Base-by-base conservation (phyloP, 2,113 vertebrate species). In the Neopipo cinnamomea region DNA sequence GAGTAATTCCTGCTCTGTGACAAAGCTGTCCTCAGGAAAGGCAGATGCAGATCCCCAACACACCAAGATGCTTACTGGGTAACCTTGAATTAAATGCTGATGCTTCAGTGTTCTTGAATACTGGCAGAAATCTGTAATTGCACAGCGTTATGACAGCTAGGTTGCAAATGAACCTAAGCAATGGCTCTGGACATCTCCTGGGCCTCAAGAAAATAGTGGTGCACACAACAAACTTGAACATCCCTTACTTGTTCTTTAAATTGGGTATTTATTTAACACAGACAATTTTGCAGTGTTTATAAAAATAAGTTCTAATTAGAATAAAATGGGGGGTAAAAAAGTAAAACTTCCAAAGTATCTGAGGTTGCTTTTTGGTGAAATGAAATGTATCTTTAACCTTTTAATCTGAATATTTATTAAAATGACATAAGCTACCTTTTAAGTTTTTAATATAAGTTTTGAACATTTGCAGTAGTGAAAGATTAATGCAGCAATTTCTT, bases 11-110 rank as follows among this genome's bases (percentile, higher is more conserved):
- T 95, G 76, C 89, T 86, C 68, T 56, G 65, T 92, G 80, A 92
- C 93, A 92, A 81, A 84, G 65, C 52, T 93, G 73, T 95, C 83
- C 76, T 81, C 80, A 78, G 94, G 86, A 95, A 59, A 91, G 63
- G 83, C 33, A 75, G 62, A 35, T 13, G 44, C 25, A 46, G 80
- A 89, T 81, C 17, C 30, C 65, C 81, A 67, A 78, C 8, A 30
- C 65, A 93, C 63, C 12, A 16, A 35, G 63, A 35, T 44, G 30
- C 41, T 79, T 70, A 19, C 58, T 44, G 2, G 6, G 46, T 28
- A 66, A 63, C 19, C 7, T 3, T 28, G 14, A 88, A 80, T 58
- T 50, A 80, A 80, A 91, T 15, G 27, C 35, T 72, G 41, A 39
- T 35, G 47, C 44, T 75, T 49, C 68, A 19, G 0, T 9, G 20